Percentiles rank a stretch among this genome's conserved stretches.
Conservation (phyloP, 2,797 vertebrate species). For the Rhynchotus rufescens region DNA sequence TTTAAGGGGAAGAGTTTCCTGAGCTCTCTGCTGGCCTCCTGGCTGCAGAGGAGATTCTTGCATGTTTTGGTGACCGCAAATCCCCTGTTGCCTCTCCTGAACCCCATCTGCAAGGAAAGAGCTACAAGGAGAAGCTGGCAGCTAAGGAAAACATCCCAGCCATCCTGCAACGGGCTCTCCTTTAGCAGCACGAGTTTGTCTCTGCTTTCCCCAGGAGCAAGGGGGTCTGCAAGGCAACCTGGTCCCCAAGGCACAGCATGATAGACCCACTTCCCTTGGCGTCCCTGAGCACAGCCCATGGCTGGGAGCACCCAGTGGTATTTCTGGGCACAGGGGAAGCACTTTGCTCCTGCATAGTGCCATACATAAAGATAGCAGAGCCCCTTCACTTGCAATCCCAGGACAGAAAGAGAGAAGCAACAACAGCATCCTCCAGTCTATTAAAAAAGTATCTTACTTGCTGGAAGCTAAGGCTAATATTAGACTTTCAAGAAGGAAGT, state of each 20-base stretch:
- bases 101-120: constrained; percentile 28
- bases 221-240: background rate
- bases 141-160: background rate
- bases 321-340: accelerated
- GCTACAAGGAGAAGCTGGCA: background rate
- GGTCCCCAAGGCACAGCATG: background rate
- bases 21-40: constrained; percentile 78
- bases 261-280: background rate
- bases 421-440: background rate
- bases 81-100: background rate
- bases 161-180: background rate
- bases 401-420: background rate
- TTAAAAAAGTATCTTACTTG: background rate
- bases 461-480: constrained; percentile 18
- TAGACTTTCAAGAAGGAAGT: constrained; percentile 10
- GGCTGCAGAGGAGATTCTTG: constrained; percentile 68
- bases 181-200: background rate
- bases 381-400: background rate
- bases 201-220: background rate
- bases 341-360: accelerated
- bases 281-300: background rate
- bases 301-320: background rate
- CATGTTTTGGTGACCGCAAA: background rate
- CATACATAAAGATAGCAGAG: accelerated
- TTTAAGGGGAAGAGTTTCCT: constrained; percentile 82